Base-by-base conservation (phyloP, 23 tunicate genomes). In the Oikopleura vanhoeffeni region DNA sequence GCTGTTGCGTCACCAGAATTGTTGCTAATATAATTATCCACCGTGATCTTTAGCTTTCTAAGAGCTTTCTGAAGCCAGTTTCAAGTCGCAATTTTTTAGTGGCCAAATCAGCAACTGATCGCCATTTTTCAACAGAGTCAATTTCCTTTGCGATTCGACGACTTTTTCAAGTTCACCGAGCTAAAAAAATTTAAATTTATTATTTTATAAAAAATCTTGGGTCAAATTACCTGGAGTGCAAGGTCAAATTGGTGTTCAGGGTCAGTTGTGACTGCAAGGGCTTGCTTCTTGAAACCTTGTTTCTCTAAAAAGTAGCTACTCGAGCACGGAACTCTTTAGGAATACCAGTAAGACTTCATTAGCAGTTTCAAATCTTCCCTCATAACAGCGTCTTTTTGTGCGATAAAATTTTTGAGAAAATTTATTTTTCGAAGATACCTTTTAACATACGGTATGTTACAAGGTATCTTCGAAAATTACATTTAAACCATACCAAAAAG, bases 171-270 rank as follows among this genome's bases (percentile, higher is more conserved):
- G 87, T 24, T 93, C 91, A 41, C 91, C 94, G 32, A 93, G 88
- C 36, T 88, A 18, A 49, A 49, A 49, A 8, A 8, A 8, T 49
- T n/a, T n/a, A n/a, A n/a, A n/a, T n/a, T n/a, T n/a, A n/a, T n/a
- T 8, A 8, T 49, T 49, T 8, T 8, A 49, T 8, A 49, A 49
- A 18, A 18, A 18, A 8, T 18, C 18, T 8, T 8, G 18, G 60
- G 18, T 8, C 8, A 49, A 49, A 49, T 8, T 8, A 49, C 60
- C 60, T 49, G 84, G 0, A 93, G 87, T 33, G 98, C 98, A 40
- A 93, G 88, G 67, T 93, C 98, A 71, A 93, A 93, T 76, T 93
- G 90, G 41, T 93, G 98, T 67, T 93, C 98, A 35, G 98, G 91
- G 67, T 93, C 98, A 39, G 88, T 67, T 60, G 98, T 93, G 8